phyloP scores from a whole-genome alignment of 2,797 vertebrate species.

The Halcyon chelicuti region DNA sequence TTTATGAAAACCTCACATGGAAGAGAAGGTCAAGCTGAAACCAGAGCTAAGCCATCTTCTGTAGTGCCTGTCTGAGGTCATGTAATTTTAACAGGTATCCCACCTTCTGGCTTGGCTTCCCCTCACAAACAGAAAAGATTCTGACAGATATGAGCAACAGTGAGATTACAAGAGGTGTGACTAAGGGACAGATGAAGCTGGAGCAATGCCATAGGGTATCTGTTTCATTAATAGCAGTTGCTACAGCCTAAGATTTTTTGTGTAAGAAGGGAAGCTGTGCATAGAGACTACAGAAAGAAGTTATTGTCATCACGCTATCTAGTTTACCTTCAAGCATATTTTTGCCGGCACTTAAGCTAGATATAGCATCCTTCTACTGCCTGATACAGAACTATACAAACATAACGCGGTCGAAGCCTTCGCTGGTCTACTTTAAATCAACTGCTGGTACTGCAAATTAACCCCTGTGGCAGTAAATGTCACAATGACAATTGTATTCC shows the following conservation, averaged over 20 bases:
- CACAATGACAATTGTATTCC: constrained; percentile 36
- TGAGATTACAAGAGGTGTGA: not conserved
- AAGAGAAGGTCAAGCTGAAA: not conserved
- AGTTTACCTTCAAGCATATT: not conserved
- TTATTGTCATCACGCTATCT: not conserved
- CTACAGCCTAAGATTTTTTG: not conserved
- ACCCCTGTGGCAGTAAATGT: not conserved
- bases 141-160: not conserved
- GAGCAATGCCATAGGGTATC: not conserved
- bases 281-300: not conserved
- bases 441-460: not conserved
- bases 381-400: not conserved
- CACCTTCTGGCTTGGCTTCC: not conserved
- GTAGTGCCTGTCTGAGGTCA: not conserved
- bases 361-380: not conserved
- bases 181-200: not conserved
- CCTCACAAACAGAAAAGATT: not conserved
- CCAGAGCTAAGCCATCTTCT: not conserved
- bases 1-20: not conserved
- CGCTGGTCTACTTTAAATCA: not conserved
- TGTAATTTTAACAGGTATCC: not conserved
- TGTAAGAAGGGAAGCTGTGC: not conserved
- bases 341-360: not conserved
- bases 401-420: accelerated
- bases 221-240: not conserved